Percentiles rank a stretch among this genome's conserved stretches.
Conservation (phyloP, 2,797 vertebrate genomes). For the Eremophila alpestris region DNA sequence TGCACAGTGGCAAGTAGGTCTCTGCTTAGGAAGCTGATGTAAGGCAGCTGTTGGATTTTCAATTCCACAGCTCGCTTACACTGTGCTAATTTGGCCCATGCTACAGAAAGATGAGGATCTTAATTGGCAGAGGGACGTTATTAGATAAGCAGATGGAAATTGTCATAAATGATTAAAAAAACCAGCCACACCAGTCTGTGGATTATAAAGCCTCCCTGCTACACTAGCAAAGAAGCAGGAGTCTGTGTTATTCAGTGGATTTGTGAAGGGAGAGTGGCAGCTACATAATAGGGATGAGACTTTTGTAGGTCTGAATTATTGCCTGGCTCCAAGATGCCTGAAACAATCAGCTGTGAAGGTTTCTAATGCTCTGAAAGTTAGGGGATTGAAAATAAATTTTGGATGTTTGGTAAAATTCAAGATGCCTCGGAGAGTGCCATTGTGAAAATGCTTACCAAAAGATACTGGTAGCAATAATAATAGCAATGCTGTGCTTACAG, state of each 20-base stretch:
- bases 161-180: slow-evolving; percentile 8
- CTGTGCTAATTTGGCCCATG: not conserved
- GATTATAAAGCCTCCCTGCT: not conserved
- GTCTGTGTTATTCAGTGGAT: not conserved
- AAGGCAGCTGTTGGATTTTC: slow-evolving; percentile 13
- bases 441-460: not conserved
- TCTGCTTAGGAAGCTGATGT: slow-evolving; percentile 12
- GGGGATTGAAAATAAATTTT: not conserved
- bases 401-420: not conserved
- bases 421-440: not conserved
- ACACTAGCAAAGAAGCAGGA: not conserved
- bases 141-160: slow-evolving; percentile 26
- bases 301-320: not conserved
- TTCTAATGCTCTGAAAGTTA: not conserved
- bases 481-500: not conserved
- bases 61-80: not conserved
- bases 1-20: not conserved
- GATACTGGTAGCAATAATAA: not conserved
- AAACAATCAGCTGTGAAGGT: not conserved
- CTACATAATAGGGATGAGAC: not conserved
- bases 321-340: not conserved
- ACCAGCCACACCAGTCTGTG: not conserved
- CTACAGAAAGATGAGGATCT: not conserved
- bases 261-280: not conserved
- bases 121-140: not conserved